Conservation (phyloP, 1,140 invertebrate species). For the Cotesia typhae region DNA sequence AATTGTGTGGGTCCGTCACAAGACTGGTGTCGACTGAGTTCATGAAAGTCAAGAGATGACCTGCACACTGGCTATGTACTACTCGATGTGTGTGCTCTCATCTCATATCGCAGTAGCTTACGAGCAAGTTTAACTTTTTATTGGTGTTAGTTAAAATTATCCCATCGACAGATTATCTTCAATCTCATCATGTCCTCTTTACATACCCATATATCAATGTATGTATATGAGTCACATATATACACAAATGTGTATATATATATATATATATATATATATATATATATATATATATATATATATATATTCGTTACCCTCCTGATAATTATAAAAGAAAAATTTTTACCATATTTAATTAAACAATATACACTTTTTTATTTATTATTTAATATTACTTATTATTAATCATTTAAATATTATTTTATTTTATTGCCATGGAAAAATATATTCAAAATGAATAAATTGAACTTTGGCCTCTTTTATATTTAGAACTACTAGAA, state of each 20-base stretch:
- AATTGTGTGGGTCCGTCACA: conserved; percentile 52
- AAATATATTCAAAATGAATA: conserved; percentile 35
- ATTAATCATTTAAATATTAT: not conserved
- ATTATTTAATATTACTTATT: not conserved
- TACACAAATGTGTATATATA: too few species aligned
- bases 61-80: conserved; percentile 26
- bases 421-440: not conserved
- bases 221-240: not conserved
- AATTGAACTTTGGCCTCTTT: conserved; percentile 43
- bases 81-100: not conserved
- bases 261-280: conserved; percentile 3
- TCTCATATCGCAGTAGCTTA: conserved; percentile 30
- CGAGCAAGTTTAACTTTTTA: conserved; percentile 45
- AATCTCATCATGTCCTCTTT: conserved; percentile 45
- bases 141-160: conserved; percentile 49
- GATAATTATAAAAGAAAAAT: conserved; percentile 5
- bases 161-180: conserved; percentile 51
- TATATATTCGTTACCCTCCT: too few species aligned
- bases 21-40: conserved; percentile 52
- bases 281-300: conserved; percentile 1
- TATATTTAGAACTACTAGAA: conserved; percentile 37
- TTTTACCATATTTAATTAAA: not conserved
- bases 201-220: conserved; percentile 20
- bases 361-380: not conserved
- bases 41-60: conserved; percentile 58